Evolutionary conservation across 2,888 invertebrate species (phyloP), one percentile per base, ranked within the genome.

Genomic region (Cylloceria caligata): DNA sequence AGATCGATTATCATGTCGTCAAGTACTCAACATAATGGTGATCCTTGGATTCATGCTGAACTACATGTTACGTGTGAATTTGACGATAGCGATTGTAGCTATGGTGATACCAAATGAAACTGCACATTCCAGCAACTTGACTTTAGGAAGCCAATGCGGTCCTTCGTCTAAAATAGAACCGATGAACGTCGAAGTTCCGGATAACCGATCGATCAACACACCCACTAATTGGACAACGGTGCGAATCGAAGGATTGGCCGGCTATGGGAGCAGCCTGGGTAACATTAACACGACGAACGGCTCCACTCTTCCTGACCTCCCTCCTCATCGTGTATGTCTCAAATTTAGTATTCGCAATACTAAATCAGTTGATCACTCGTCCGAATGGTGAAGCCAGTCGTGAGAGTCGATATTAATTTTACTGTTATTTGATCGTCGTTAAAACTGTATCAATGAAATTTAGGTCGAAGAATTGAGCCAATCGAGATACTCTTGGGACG

Each of bases 41-140:
- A 96, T 97, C 86, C 93, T 97, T 84, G 97, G 97, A 83, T 97
- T 97, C 93, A 97, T 97, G 97, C 94, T 97, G 94, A 97, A 97
- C 94, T 98, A 97, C 94, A 97, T 97, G 93, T 93, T 97, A 39
- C 94, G 97, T 68, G 97, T 97, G 75, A 97, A 97, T 93, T 94
- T 97, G 73, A 97, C 97, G 81, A 97, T 97, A 84, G 97, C 97
- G 82, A 96, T 98, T 86, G 97, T 97, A 55, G 96, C 96, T 88
- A 97, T 97, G 97, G 95, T 96, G 71, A 67, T 87, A 21, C 92
- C 93, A 13, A 92, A 91, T 82, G 80, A 86, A 24, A 85, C 71
- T 16, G 78, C 69, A 74, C 87, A 88, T 85, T 84, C 85, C 79
- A 83, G 79, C 39, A 68, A 82, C 34, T 42, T 71, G 27, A 42